Base-by-base conservation (phyloP, 2,888 invertebrate species). In the Drosophila sordidapex region DNA sequence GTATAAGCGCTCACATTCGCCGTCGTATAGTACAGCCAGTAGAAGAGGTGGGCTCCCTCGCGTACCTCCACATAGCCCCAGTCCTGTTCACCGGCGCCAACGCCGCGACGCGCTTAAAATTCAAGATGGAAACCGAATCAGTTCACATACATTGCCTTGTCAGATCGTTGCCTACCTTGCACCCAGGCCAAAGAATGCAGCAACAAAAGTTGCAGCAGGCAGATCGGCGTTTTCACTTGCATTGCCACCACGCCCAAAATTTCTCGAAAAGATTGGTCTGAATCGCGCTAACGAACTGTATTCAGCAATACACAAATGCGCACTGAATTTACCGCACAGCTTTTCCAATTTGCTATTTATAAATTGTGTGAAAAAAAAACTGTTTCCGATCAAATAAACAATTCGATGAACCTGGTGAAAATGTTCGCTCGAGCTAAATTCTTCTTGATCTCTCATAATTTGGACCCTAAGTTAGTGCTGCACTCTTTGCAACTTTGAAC, bases 11-110 rank as follows among this genome's bases (percentile, higher is more conserved):
- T 83, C 0, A 95, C 95, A 40, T 94, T 93, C 0, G 95, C 95
- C 1, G 95, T 95, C 3, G 96, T 96, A 89, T 96, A 96, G 90
- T 96, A 97, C 51, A 98, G 92, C 97, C 97, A 97, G 94, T 96
- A 97, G 92, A 97, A 97, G 95, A 97, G 96, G 82, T 96, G 95
- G 0, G 97, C 97, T 0, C 95, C 94, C 4, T 94, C 94, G 0
- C 97, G 94, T 0, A 97, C 96, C 57, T 94, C 94, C 11, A 96
- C 95, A 92, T 96, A 96, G 18, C 94, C 95, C 95, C 95, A 97
- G 83, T 95, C 95, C 93, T 97, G 96, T 57, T 94, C 94, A 35
- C 94, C 95, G 0, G 94, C 92, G 7, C 95, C 96, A 74, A 95
- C 94, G 18, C 92, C 92, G 8, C 68, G 63, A 51, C 79, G 90